These are phyloP conservation scores for Scytalopus superciliaris DNA, from an alignment of 2,113 vertebrate genomes.

Conservation along the genomic window DNA sequence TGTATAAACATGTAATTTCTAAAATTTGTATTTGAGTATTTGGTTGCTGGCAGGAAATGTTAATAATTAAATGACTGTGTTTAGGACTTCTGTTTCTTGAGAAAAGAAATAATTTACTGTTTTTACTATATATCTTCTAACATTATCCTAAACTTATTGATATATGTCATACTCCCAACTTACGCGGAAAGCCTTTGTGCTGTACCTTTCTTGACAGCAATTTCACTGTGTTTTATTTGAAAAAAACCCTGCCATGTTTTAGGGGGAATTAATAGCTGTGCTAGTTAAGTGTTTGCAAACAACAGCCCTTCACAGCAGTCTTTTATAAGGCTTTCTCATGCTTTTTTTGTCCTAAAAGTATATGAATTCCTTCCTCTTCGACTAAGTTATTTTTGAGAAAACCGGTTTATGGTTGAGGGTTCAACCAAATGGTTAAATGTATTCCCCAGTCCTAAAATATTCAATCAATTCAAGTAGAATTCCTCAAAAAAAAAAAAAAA, in stretches of 20 bases:
- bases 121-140: neutral
- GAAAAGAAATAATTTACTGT: neutral
- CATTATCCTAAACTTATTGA: neutral
- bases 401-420: neutral
- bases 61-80: neutral
- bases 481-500: neutral
- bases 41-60: neutral
- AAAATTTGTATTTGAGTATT: neutral
- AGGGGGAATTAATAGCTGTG: neutral
- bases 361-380: neutral
- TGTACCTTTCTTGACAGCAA: neutral
- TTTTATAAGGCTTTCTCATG: neutral
- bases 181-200: neutral
- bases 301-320: neutral
- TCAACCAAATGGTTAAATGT: slow-evolving; percentile 30
- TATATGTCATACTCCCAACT: neutral
- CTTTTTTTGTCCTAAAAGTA: neutral
- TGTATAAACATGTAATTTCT: neutral
- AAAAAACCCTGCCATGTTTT: neutral
- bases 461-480: slow-evolving; percentile 28
- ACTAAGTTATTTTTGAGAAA: neutral
- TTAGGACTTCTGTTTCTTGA: neutral
- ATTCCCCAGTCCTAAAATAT: slow-evolving; percentile 11
- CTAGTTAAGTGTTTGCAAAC: neutral
- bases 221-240: neutral